Conservation (phyloP, 2,113 vertebrate species). For the Dipodomys merriami region DNA sequence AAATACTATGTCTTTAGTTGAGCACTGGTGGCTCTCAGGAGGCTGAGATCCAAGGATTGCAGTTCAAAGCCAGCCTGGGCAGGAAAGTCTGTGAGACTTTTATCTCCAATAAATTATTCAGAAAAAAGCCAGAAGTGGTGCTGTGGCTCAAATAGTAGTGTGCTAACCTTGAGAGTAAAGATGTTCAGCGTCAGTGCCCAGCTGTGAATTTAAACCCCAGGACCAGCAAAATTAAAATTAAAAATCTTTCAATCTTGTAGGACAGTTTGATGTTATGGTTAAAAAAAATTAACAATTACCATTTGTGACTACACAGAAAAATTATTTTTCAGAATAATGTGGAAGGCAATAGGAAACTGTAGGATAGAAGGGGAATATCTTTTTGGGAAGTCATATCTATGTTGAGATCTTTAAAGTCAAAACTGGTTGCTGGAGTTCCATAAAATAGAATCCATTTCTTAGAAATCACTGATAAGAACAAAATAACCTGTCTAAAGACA, state of each 20-base stretch:
- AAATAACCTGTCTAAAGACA: not conserved
- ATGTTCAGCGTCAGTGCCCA: too few relatives aligned
- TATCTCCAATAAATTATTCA: too few relatives aligned
- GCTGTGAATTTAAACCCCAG: too few relatives aligned
- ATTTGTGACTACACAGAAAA: not conserved
- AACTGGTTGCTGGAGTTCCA: not conserved
- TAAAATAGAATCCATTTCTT: not conserved
- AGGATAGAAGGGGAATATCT: not conserved
- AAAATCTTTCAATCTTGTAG: not conserved
- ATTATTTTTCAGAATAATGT: constrained; percentile 1
- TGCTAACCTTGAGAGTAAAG: too few relatives aligned
- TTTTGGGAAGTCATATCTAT: not conserved
- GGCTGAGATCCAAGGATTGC: too few relatives aligned
- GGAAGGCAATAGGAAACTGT: not conserved
- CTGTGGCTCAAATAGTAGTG: too few relatives aligned
- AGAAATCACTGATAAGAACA: not conserved
- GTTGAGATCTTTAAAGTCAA: not conserved
- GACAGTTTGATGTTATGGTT: not conserved
- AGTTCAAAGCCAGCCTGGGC: too few relatives aligned
- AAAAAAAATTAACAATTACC: not conserved
- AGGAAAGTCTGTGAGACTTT: too few relatives aligned
- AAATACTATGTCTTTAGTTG: not conserved
- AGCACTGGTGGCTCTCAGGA: too few relatives aligned
- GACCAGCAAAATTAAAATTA: too few relatives aligned
- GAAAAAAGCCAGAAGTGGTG: too few relatives aligned